Conservation (phyloP, 1,140 invertebrate species). For the Panonychus citri region DNA sequence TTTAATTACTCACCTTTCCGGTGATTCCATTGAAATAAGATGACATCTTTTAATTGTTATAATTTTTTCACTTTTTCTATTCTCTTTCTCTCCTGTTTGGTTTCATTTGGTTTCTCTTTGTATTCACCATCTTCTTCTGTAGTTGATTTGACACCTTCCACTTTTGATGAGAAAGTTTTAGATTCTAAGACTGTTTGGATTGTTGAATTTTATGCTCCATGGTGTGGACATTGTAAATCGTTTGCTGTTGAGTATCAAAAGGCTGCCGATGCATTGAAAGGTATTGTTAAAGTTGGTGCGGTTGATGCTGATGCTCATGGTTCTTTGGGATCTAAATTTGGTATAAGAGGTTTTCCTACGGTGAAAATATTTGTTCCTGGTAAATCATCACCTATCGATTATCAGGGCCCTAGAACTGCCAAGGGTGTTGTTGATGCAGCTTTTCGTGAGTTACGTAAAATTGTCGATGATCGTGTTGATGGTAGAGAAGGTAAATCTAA, state of each 20-base stretch:
- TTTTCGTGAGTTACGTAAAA: constrained; percentile 39
- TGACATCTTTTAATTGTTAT: no score
- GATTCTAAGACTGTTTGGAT: constrained; percentile 68
- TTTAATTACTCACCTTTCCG: no score
- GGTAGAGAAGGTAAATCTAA: constrained; percentile 18
- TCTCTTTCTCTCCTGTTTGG: no score
- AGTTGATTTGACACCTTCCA: constrained; percentile 61
- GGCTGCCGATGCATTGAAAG: constrained; percentile 77
- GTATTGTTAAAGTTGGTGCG: constrained; percentile 68
- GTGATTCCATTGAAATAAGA: no score
- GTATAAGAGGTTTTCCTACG: constrained; percentile 78
- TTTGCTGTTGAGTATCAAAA: constrained; percentile 79
- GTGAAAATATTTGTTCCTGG: constrained; percentile 87
- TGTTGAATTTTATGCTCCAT: constrained; percentile 83
- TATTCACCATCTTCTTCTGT: constrained; percentile 33
- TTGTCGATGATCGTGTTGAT: constrained; percentile 38
- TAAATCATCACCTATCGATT: constrained; percentile 52
- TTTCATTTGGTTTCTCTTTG: not conserved
- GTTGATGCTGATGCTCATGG: constrained; percentile 83
- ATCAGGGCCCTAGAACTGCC: constrained; percentile 60
- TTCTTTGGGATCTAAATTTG: constrained; percentile 36
- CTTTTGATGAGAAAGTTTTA: constrained; percentile 67
- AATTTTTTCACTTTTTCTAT: no score
- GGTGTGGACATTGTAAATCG: constrained; percentile 90
- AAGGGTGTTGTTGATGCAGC: constrained; percentile 60